phyloP scores from a whole-genome alignment of 2,888 invertebrate species.

The Therioaphis trifolii region DNA sequence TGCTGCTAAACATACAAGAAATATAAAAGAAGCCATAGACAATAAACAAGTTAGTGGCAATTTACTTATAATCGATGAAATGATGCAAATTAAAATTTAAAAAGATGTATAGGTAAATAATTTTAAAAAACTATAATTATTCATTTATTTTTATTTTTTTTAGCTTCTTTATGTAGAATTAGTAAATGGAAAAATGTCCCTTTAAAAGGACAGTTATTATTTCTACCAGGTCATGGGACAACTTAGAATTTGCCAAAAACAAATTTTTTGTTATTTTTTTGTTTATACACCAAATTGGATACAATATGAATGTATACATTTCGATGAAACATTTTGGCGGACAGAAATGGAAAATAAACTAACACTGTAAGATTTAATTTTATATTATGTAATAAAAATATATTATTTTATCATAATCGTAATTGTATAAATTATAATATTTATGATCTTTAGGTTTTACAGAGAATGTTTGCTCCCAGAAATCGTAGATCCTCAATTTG shows the following conservation, averaged over 20 bases:
- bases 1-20: neutral
- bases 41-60: conserved; percentile 5
- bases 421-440: neutral
- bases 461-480: no score
- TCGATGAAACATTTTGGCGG: neutral
- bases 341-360: conserved; percentile 17
- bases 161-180: no score
- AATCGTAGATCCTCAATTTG: no score
- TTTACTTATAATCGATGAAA: no score
- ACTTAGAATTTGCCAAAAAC: no score
- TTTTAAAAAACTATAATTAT: conserved; percentile 11
- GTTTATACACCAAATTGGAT: no score
- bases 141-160: conserved; percentile 12
- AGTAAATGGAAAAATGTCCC: no score
- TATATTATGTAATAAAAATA: neutral
- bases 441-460: neutral
- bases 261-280: no score
- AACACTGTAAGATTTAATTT: neutral
- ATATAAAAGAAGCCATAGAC: conserved; percentile 11
- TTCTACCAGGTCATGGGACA: no score
- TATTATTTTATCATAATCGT: neutral
- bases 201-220: no score
- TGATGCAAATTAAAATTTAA: conserved; percentile 6
- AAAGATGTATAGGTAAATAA: conserved; percentile 2
- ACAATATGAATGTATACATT: conserved; percentile 5